phyloP scores from a whole-genome alignment of 2,113 vertebrate species.

The Pseudopipra pipra region DNA sequence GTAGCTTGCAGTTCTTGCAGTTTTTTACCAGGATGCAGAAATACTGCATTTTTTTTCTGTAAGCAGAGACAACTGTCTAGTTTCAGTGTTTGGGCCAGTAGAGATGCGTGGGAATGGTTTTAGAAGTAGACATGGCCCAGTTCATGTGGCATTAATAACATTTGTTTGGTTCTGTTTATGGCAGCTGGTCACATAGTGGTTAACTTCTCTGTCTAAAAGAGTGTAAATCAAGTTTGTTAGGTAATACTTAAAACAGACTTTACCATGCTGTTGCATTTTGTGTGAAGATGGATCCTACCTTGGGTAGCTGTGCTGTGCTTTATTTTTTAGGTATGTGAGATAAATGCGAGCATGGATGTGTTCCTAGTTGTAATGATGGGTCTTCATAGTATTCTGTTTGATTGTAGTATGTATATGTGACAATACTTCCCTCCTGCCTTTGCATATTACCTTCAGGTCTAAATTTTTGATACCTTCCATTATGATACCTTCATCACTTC shows the following conservation, averaged over 20 bases:
- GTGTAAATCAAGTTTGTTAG: background rate
- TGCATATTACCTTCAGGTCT: background rate
- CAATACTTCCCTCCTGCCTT: background rate
- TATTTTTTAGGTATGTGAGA: background rate
- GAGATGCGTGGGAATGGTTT: background rate
- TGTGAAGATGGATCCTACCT: background rate
- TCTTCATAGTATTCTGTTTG: background rate
- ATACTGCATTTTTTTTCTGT: background rate
- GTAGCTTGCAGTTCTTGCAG: background rate
- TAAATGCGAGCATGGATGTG: background rate
- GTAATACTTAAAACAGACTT: background rate
- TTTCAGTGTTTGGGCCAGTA: background rate
- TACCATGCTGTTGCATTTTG: background rate
- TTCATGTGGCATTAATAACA: background rate
- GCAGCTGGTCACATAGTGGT: background rate
- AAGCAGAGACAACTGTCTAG: background rate
- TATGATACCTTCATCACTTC: background rate
- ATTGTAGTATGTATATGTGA: background rate
- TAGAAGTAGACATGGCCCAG: background rate
- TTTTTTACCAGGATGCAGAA: background rate
- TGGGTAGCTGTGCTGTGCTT: background rate
- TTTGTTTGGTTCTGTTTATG: background rate
- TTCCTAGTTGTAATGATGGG: background rate
- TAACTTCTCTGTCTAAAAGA: background rate
- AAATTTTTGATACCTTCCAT: background rate